phyloP scores from a whole-genome alignment of 2,113 vertebrate genomes.

The Carassius carassius region DNA sequence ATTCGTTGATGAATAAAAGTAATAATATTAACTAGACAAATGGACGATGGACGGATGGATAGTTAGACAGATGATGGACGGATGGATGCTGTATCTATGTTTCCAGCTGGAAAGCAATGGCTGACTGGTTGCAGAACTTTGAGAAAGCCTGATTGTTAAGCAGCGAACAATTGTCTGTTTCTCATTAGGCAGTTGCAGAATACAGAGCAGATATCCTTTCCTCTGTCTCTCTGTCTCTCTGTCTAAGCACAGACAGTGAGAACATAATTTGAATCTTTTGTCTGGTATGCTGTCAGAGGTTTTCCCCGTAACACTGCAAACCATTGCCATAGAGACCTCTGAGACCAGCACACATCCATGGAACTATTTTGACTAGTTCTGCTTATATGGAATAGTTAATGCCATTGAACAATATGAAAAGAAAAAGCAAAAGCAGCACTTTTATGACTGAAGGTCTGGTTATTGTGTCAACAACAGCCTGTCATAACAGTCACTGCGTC shows the following conservation, averaged over 20 bases:
- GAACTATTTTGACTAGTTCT: conserved; percentile 14
- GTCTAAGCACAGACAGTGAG: neutral
- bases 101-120: neutral
- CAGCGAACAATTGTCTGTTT: conserved; percentile 2
- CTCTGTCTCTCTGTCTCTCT: neutral
- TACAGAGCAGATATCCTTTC: neutral
- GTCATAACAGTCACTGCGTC: conserved; percentile 25
- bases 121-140: neutral
- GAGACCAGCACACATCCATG: neutral
- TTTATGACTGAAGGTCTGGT: conserved; percentile 31
- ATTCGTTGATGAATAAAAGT: neutral
- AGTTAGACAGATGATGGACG: neutral
- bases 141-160: neutral
- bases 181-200: conserved; percentile 13
- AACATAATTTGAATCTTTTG: conserved; percentile 26
- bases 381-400: conserved; percentile 32
- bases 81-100: neutral
- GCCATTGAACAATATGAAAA: conserved; percentile 24
- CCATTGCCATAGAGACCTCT: conserved; percentile 20
- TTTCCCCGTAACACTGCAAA: neutral
- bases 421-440: conserved; percentile 15
- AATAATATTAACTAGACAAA: too few species aligned
- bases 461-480: conserved; percentile 33
- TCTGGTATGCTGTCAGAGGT: neutral
- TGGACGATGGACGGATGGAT: neutral